Percentiles rank a stretch among this genome's conserved stretches.
Evolutionary conservation across 2,888 invertebrate species (phyloP).

Genomic region (Hyposoter dolosus): DNA sequence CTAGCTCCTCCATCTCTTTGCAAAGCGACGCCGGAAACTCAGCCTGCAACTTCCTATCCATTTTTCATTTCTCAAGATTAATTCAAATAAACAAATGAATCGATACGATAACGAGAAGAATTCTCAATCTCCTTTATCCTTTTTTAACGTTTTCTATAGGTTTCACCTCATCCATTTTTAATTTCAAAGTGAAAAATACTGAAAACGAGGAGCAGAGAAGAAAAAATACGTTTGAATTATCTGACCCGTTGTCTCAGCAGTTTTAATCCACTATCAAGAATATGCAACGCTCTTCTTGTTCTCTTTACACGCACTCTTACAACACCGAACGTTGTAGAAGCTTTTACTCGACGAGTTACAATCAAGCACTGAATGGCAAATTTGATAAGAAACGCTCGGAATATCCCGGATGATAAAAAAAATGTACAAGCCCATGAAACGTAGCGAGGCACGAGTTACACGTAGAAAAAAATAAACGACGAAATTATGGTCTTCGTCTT

Average conservation of each 20-base stretch:
- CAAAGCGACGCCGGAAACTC: background rate
- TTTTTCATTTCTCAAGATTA: background rate
- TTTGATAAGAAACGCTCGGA: conserved; percentile 49
- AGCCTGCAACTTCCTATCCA: background rate
- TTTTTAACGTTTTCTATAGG: background rate
- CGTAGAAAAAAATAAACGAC: conserved; percentile 12
- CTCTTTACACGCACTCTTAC: background rate
- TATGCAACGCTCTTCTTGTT: conserved; percentile 66
- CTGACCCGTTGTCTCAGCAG: conserved; percentile 74
- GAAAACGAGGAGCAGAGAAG: conserved; percentile 9
- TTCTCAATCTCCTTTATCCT: background rate
- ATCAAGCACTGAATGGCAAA: conserved; percentile 2
- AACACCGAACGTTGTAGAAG: conserved; percentile 24
- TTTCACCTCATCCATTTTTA: background rate
- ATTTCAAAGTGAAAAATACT: background rate
- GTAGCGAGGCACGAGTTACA: conserved; percentile 41
- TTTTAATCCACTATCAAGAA: conserved; percentile 69
- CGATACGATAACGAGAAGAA: background rate
- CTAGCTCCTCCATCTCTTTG: background rate
- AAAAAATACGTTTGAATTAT: conserved; percentile 64
- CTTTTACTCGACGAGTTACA: conserved; percentile 27
- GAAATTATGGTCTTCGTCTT: conserved; percentile 51
- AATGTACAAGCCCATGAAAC: conserved; percentile 12
- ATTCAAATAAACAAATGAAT: background rate
- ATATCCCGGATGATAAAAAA: conserved; percentile 41